A percentile compares a stretch with the other conserved stretches of the same genome.
phyloP scores from a whole-genome alignment of 1,140 invertebrate genomes.

The Probaryconus sp. region DNA sequence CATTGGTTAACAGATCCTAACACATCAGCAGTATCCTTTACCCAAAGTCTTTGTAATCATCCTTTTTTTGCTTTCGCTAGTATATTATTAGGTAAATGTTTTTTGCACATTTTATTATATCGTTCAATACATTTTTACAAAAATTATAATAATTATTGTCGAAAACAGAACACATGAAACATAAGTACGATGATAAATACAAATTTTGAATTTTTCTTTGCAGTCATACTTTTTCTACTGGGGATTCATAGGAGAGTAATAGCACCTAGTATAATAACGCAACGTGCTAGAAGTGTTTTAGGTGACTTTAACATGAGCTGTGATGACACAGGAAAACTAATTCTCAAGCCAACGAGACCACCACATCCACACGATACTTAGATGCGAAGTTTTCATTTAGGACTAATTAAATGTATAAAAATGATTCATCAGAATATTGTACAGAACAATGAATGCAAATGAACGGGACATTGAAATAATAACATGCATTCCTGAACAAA shows the following conservation, averaged over 20 bases:
- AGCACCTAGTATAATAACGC: constrained; percentile 96
- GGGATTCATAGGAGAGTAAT: constrained; percentile 97
- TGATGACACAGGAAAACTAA: constrained; percentile 96
- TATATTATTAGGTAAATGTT: constrained; percentile 85
- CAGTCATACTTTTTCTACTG: constrained; percentile 91
- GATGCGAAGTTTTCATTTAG: constrained; percentile 12
- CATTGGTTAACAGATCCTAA: constrained; percentile 96
- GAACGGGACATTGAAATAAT: background rate
- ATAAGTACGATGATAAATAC: too few relatives aligned
- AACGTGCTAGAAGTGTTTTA: constrained; percentile 91
- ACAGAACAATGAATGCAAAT: constrained; percentile 2
- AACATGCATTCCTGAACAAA: constrained; percentile 5
- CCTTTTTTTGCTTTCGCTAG: constrained; percentile 97
- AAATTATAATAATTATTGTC: too few relatives aligned
- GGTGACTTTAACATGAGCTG: constrained; percentile 98
- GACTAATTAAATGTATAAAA: constrained; percentile 16
- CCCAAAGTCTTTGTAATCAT: constrained; percentile 95
- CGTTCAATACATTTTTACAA: too few relatives aligned
- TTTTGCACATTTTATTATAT: constrained; percentile 12
- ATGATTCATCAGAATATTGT: constrained; percentile 1
- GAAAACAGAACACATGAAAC: too few relatives aligned
- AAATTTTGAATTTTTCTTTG: constrained; percentile 76
- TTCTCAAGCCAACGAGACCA: constrained; percentile 85
- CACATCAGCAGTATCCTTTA: constrained; percentile 91
- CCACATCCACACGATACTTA: constrained; percentile 74